A percentile compares a stretch with the other conserved stretches of the same genome.
These are phyloP conservation scores for Tipula unca DNA, from an alignment of 2,888 invertebrate species.

Conservation along the genomic window DNA sequence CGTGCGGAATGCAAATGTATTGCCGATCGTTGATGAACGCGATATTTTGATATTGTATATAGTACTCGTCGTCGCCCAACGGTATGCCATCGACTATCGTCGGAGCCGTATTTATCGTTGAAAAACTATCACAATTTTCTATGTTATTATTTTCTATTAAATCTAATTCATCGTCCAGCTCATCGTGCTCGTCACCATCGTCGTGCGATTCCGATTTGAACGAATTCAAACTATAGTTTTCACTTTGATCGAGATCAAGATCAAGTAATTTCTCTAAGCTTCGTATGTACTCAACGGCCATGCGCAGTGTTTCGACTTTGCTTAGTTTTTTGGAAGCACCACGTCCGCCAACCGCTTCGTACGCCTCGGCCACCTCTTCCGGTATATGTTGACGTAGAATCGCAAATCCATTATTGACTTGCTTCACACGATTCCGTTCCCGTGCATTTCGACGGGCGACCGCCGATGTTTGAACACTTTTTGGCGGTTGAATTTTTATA, in stretches of 20 bases:
- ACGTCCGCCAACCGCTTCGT: constrained; percentile 52
- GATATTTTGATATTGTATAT: neutral
- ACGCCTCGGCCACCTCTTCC: constrained; percentile 64
- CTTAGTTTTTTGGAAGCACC: constrained; percentile 69
- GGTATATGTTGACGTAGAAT: constrained; percentile 82
- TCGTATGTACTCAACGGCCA: constrained; percentile 85
- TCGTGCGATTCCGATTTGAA: constrained; percentile 14
- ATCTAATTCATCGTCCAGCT: neutral
- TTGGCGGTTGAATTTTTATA: constrained; percentile 8
- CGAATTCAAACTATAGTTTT: constrained; percentile 14
- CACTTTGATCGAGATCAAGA: neutral
- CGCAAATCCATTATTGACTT: constrained; percentile 86
- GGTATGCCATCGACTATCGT: neutral
- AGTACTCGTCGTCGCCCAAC: neutral
- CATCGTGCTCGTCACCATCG: neutral
- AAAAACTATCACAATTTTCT: constrained; percentile 17
- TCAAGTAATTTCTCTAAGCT: constrained; percentile 63
- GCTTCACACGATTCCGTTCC: constrained; percentile 85
- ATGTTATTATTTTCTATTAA: neutral
- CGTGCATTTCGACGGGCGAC: constrained; percentile 85
- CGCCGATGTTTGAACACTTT: constrained; percentile 60
- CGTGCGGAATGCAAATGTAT: constrained; percentile 48
- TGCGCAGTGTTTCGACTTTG: constrained; percentile 80
- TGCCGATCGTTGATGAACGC: constrained; percentile 44
- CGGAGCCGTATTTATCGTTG: neutral